Evolutionary conservation across 2,888 invertebrate species (phyloP).

Genomic region (Tubiluchus corallicola): DNA sequence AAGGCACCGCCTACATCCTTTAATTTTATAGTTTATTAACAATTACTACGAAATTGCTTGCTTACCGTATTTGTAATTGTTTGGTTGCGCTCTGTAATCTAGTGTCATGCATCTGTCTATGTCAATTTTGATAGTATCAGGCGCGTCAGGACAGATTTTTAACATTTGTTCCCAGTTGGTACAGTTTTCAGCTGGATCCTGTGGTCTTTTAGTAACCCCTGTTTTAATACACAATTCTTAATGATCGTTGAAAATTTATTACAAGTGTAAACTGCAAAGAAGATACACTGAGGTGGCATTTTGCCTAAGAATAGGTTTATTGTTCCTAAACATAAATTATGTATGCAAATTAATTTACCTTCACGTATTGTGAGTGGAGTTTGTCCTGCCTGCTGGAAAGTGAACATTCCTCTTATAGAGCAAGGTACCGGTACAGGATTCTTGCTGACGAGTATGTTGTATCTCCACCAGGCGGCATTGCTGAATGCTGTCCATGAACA

Average conservation of each 20-base stretch:
- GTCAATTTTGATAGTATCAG: neutral
- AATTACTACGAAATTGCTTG: no score
- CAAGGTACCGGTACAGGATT: neutral
- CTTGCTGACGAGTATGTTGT: neutral
- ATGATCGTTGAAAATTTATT: no score
- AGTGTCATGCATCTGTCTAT: constrained; percentile 1
- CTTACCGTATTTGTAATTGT: neutral
- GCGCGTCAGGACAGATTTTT: constrained; percentile 1
- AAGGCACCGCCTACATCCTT: no score
- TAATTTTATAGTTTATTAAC: no score
- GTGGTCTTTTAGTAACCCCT: neutral
- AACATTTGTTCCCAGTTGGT: neutral
- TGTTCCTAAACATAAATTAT: no score
- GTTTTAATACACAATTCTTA: no score
- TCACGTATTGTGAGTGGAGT: neutral
- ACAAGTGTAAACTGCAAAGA: no score
- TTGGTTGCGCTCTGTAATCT: neutral
- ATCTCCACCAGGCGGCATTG: neutral
- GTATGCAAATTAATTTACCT: no score
- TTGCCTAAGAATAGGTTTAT: no score
- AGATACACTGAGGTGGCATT: no score
- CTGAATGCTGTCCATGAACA: neutral
- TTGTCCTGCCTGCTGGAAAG: neutral
- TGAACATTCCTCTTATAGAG: neutral
- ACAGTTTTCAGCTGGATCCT: neutral